Percentiles rank a stretch among this genome's conserved stretches.
Conservation (phyloP, 92 coral and sea anemone species). For the Parazoanthus swiftii region DNA sequence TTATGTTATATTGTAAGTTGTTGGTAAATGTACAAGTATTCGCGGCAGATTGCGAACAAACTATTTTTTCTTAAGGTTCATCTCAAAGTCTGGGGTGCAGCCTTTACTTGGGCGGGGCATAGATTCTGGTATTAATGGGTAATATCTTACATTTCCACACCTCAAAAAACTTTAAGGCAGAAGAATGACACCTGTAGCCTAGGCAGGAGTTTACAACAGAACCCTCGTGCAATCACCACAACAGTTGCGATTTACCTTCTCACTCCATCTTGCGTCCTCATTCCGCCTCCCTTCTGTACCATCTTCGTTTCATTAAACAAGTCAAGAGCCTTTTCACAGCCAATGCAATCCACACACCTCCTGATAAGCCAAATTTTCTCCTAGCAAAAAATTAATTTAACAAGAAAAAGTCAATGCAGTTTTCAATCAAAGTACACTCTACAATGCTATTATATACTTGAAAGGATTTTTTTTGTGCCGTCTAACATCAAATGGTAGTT, state of each 20-base stretch:
- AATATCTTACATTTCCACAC: too few relatives aligned
- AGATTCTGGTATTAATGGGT: too few relatives aligned
- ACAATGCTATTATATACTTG: background rate
- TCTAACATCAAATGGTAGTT: too few relatives aligned
- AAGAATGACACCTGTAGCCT: background rate
- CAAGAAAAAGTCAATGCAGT: background rate
- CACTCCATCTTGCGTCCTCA: slow-evolving; percentile 62
- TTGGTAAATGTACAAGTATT: too few relatives aligned
- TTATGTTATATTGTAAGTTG: too few relatives aligned
- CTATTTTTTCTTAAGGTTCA: too few relatives aligned
- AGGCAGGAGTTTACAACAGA: background rate
- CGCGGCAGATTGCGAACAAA: too few relatives aligned
- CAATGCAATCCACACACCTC: slow-evolving; percentile 78
- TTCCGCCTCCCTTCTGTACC: slow-evolving; percentile 79
- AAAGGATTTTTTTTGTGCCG: too few relatives aligned
- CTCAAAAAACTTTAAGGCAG: too few relatives aligned
- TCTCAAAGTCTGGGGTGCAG: too few relatives aligned
- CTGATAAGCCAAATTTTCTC: slow-evolving; percentile 66
- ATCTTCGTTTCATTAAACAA: slow-evolving; percentile 78
- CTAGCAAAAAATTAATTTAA: slow-evolving; percentile 32
- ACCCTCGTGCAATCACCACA: background rate
- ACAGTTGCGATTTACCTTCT: slow-evolving; percentile 61
- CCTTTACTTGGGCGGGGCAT: too few relatives aligned
- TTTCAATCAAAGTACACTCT: background rate
- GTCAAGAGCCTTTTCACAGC: slow-evolving; percentile 78